A percentile compares a stretch with the other conserved stretches of the same genome.
phyloP scores from a whole-genome alignment of 1,140 invertebrate genomes.

The Coelopa frigida region DNA sequence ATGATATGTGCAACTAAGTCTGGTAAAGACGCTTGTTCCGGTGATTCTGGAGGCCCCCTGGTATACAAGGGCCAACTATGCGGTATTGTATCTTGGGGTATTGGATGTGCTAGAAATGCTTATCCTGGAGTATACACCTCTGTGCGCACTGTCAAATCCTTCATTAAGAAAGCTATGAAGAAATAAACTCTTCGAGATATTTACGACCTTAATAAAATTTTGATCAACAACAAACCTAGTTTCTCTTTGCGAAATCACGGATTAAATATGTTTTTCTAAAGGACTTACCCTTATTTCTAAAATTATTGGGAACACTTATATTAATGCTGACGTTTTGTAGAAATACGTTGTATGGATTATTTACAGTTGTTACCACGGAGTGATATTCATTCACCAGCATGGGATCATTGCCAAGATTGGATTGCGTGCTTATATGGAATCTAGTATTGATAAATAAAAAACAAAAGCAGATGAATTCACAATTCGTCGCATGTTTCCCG shows the following conservation, averaged over 20 bases:
- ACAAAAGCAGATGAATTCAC: constrained; percentile 3
- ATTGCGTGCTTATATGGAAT: constrained; percentile 42
- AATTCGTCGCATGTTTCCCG: not conserved
- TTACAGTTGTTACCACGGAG: constrained; percentile 32
- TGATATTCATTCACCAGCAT: constrained; percentile 45
- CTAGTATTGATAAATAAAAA: constrained; percentile 20
- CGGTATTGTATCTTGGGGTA: constrained; percentile 67
- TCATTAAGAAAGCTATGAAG: constrained; percentile 17
- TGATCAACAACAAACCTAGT: not conserved
- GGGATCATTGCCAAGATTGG: constrained; percentile 26
- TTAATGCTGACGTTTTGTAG: constrained; percentile 38
- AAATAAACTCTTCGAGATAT: not conserved
- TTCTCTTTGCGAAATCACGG: not conserved
- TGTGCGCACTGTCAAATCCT: constrained; percentile 29
- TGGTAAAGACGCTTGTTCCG: constrained; percentile 54
- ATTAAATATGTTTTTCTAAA: not conserved
- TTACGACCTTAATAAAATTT: not conserved
- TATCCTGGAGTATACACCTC: constrained; percentile 34
- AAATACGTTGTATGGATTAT: constrained; percentile 38
- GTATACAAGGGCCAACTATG: constrained; percentile 47
- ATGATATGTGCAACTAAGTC: constrained; percentile 48
- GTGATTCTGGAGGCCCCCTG: constrained; percentile 60
- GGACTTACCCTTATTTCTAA: constrained; percentile 37
- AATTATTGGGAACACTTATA: constrained; percentile 30
- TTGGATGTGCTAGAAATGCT: constrained; percentile 24